phyloP scores from a whole-genome alignment of 2,888 invertebrate genomes.

The Baronia brevicornis region DNA sequence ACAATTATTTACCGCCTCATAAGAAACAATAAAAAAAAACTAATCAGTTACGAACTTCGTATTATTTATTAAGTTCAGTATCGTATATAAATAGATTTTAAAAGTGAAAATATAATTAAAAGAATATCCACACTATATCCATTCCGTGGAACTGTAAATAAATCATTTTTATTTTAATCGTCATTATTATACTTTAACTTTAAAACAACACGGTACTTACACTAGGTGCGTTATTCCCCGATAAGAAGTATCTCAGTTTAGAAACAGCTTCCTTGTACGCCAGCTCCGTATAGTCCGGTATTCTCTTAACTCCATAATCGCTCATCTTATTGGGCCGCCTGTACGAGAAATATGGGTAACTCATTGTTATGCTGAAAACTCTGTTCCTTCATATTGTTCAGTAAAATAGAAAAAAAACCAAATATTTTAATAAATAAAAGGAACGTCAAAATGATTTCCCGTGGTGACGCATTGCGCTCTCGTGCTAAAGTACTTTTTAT shows the following conservation, averaged over 20 bases:
- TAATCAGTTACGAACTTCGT: too few relatives aligned
- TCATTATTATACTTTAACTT: neutral
- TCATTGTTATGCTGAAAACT: slow-evolving; percentile 23
- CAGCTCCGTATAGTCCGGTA: slow-evolving; percentile 87
- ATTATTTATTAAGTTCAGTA: too few relatives aligned
- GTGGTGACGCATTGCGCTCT: slow-evolving; percentile 55
- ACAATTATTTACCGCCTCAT: too few relatives aligned
- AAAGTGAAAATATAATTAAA: neutral
- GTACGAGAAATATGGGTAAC: slow-evolving; percentile 40
- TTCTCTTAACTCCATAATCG: slow-evolving; percentile 72
- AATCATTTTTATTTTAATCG: neutral
- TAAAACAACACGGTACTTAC: slow-evolving; percentile 40
- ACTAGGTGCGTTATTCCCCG: slow-evolving; percentile 83
- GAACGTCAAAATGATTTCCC: slow-evolving; percentile 33
- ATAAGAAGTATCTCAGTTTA: slow-evolving; percentile 83
- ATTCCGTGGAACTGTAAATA: neutral
- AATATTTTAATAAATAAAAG: slow-evolving; percentile 33
- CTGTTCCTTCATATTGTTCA: slow-evolving; percentile 28
- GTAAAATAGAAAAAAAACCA: slow-evolving; percentile 24
- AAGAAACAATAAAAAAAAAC: too few relatives aligned
- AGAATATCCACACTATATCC: neutral
- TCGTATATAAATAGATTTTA: too few relatives aligned
- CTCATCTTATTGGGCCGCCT: slow-evolving; percentile 64
- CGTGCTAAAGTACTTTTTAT: slow-evolving; percentile 16
- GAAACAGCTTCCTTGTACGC: slow-evolving; percentile 91